Evolutionary conservation across 1,140 invertebrate species (phyloP), one percentile per base, ranked within the genome.

Genomic region (Heliconius nattereri): DNA sequence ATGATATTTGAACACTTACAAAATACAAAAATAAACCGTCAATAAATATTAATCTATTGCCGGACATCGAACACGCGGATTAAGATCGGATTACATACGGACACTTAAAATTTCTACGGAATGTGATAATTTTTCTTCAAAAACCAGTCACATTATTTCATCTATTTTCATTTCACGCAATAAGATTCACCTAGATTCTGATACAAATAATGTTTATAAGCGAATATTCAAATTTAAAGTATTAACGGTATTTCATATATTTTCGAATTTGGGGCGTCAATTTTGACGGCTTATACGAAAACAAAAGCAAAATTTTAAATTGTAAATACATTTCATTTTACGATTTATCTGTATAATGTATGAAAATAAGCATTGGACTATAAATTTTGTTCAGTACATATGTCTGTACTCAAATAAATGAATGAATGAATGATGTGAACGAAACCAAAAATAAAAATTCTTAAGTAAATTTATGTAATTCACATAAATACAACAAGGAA

Each of bases 1-100:
- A 91, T 91, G 89, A 90, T 89, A 92, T 91, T 89, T 91, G 90
- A 89, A 92, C 87, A 87, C 87, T 89, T 90, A 90, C 90, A 90
- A 89, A 86, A 79, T 89, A 89, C 80, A 89, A 87, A 86, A 89
- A 90, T 90, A 88, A 89, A 91, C 87, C 81, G 87, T 85, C 87
- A 78, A 90, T 91, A 92, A 90, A 91, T 91, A 90, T 90, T 90
- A 90, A 92, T 88, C 85, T 89, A 91, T 86, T 82, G 85, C 85
- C 85, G 81, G 85, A 89, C 84, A 89, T 89, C 85, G 84, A 86
- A 88, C 88, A 88, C 86, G 81, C 79, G 81, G 78, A 54, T 77
- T 54, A 84, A 72, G 80, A 78, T 70, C 26, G 85, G 87, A 78
- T 92, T 87, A 90, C 90, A 91, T 91, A 86, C 16, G 32, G 37